Percentiles rank a stretch among this genome's conserved stretches.
phyloP scores from a whole-genome alignment of 2,888 invertebrate species.

The Leptura quadrifasciata region DNA sequence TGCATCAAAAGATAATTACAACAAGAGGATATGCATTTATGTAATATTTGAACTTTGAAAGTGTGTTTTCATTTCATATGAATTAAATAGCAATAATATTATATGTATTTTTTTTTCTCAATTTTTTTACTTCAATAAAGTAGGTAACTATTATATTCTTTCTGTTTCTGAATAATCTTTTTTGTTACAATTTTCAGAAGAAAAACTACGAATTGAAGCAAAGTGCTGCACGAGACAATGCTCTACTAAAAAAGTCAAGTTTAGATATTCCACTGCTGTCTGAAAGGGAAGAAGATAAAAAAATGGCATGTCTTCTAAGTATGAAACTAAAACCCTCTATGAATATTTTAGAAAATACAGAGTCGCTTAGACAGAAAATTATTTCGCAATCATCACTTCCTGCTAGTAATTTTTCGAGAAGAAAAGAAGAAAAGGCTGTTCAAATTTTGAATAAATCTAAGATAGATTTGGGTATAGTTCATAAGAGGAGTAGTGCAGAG shows the following conservation, averaged over 20 bases:
- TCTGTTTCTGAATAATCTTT: neutral
- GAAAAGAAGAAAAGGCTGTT: slow-evolving; percentile 69
- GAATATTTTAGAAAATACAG: slow-evolving; percentile 77
- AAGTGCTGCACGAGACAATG: slow-evolving; percentile 82
- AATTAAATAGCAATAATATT: too few species aligned
- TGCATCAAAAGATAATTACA: too few species aligned
- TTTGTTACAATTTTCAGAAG: slow-evolving; percentile 72
- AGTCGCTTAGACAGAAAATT: slow-evolving; percentile 66
- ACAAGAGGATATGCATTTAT: too few species aligned
- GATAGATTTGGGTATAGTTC: slow-evolving; percentile 60
- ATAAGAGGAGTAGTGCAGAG: slow-evolving; percentile 49
- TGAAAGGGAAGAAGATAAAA: slow-evolving; percentile 87
- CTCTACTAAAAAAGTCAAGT: slow-evolving; percentile 84
- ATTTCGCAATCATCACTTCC: slow-evolving; percentile 70
- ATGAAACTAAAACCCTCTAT: slow-evolving; percentile 80
- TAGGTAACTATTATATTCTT: too few species aligned
- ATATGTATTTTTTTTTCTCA: too few species aligned
- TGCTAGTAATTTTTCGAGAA: slow-evolving; percentile 65
- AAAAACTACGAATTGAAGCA: slow-evolving; percentile 86
- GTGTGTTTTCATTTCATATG: too few species aligned
- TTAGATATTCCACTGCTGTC: slow-evolving; percentile 86
- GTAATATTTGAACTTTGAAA: too few species aligned
- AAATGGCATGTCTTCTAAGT: slow-evolving; percentile 85
- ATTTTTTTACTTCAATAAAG: too few species aligned
- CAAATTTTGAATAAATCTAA: slow-evolving; percentile 63